Conservation (phyloP, 2,888 invertebrate species). For the Sisyra nigra region DNA sequence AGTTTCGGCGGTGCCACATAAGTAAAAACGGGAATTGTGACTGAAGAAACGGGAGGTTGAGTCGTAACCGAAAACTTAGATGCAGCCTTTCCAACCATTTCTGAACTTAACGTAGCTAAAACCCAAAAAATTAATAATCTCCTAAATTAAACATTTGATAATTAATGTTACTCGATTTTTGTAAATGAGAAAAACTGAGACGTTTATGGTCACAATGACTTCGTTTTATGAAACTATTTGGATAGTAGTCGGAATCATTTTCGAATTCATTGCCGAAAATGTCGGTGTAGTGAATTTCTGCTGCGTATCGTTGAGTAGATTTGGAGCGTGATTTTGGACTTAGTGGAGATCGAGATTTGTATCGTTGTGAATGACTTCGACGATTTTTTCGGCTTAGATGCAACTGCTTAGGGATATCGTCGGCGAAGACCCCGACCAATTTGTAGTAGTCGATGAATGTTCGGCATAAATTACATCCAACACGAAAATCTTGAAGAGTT, state of each 20-base stretch:
- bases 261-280: constrained; percentile 1
- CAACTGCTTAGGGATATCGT: constrained; percentile 16
- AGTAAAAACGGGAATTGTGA: constrained; percentile 21
- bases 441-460: constrained; percentile 71
- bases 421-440: constrained; percentile 48
- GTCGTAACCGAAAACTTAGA: too few species aligned
- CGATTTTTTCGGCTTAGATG: constrained; percentile 11
- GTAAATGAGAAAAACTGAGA: too few species aligned
- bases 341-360: constrained; percentile 20
- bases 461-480: constrained; percentile 59
- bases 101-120: too few species aligned
- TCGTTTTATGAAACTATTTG: constrained; percentile 6
- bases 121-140: too few species aligned
- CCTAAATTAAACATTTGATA: too few species aligned
- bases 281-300: constrained; percentile 30
- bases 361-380: constrained; percentile 17
- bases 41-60: constrained; percentile 12
- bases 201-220: not conserved
- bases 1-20: constrained; percentile 43
- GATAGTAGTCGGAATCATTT: not conserved
- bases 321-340: constrained; percentile 28
- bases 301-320: constrained; percentile 29
- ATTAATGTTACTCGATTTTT: too few species aligned
- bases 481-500: constrained; percentile 53
- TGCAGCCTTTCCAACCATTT: too few species aligned